Percentiles rank a stretch among this genome's conserved stretches.
phyloP scores from a whole-genome alignment of 2,888 invertebrate genomes.

The Suillia variegata region DNA sequence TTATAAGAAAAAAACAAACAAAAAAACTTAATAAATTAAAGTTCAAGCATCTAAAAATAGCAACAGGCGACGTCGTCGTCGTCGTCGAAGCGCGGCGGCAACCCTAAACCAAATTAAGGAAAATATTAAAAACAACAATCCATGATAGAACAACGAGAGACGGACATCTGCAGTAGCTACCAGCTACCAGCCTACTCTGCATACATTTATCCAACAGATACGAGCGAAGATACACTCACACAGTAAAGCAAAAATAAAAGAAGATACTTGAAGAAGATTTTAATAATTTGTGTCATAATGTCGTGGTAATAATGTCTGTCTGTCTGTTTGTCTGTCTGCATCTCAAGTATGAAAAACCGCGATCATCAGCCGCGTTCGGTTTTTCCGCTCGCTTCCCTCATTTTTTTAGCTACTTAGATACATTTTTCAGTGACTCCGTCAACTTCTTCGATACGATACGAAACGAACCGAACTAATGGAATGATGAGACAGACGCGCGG shows the following conservation, averaged over 20 bases:
- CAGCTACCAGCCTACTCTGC: too few species aligned
- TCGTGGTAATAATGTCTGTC: constrained; percentile 5
- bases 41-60: constrained; percentile 1
- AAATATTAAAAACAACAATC: background rate
- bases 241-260: too few species aligned
- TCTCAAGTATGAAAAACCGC: background rate
- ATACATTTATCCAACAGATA: too few species aligned
- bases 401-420: background rate
- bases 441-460: background rate
- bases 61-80: background rate
- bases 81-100: background rate
- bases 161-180: too few species aligned
- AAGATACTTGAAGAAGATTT: background rate
- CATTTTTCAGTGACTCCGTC: background rate
- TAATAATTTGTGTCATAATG: constrained; percentile 12
- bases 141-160: background rate
- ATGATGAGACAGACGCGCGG: background rate
- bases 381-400: background rate
- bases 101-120: constrained; percentile 4
- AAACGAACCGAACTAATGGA: too few species aligned
- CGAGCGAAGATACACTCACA: background rate
- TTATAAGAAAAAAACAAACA: too few species aligned
- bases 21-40: too few species aligned
- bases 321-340: background rate
- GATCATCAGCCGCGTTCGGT: background rate